Evolutionary conservation across 2,113 vertebrate genomes (phyloP), one percentile per base, ranked within the genome.

Genomic region (Burhinus oedicnemus): DNA sequence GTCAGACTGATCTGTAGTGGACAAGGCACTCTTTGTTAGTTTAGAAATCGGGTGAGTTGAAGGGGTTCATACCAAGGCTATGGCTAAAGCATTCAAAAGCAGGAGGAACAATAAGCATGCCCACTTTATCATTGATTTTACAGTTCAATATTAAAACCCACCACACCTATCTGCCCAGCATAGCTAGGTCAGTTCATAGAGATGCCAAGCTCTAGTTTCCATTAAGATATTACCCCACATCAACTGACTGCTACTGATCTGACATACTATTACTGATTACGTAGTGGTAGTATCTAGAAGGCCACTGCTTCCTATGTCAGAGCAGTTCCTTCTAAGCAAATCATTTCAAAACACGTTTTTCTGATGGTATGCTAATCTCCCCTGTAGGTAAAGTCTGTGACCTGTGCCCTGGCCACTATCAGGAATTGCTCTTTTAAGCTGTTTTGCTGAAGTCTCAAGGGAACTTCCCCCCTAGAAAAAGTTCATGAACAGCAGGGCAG

Each of bases 11-110:
- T 70, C 11, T 13, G 65, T 1, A 42, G 60, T 6, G 20, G 65
- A 95, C 62, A 92, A 86, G 45, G 51, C 32, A 20, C n/a, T 64
- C 90, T 93, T 40, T 83, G 61, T 85, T 51, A 83, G 38, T n/a
- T 66, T 13, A 69, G 52, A 47, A 52, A 57, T 15, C 49, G 77
- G 45, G 22, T 21, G 15, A 25, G 49, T 42, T 0, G 0, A 66
- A 85, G 70, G 40, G 23, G 78, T 21, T 89, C 29, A 7, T 6
- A 64, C 8, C 25, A 42, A 38, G 65, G 69, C 65, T 62, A 12
- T 7, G 45, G 30, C 34, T 29, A 65, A 75, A 89, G 42, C 64
- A 52, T 29, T 58, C 68, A 62, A 52, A 83, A 77, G n/a, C 30
- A 92, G 77, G 3, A 92, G 22, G 51, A 87, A 66, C 58, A 78